Base-by-base conservation (phyloP, 2,797 vertebrate species). In the Percopsis omiscomaycus region DNA sequence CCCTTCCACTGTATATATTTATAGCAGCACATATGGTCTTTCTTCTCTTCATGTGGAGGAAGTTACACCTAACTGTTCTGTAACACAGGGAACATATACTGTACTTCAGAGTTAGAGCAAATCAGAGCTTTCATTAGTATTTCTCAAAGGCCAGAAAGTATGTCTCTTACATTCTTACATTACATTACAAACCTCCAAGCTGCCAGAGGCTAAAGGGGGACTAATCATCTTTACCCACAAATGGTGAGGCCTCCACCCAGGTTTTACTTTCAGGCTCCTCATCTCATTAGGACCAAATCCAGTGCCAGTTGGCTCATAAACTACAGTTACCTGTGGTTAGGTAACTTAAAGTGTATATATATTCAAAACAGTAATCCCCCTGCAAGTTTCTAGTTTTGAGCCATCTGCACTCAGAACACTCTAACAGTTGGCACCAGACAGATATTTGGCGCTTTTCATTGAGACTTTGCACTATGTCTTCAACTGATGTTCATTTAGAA, bases 281-380 rank as follows among this genome's bases (percentile, higher is more conserved):
- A 42, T 52, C 46, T 28, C 10, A 47, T 56, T 30, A 55, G 10
- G 3, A 15, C 29, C 49, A 52, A 13, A 42, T 27, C 14, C n/a
- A 56, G 2, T 59, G 61, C 56, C 15, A 3, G 45, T 30, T 22
- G 5, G 27, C 13, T 59, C 45, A 50, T 30, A 53, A 56, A 3
- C 6, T 8, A 32, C 12, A 56, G n/a, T 42, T 8, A 42, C 37
- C 37, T 42, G 9, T 42, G 37, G 8, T 8, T 42, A 22, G 22
- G 22, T 9, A 42, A 8, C 32, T 37, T 9, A 37, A 42, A 42
- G 9, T 6, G 37, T 42, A 42, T 42, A 8, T 42, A 42, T 42
- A 42, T 73, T 44, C 49, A 28, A 69, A 75, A 83, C 71, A 79
- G 78, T 73, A 69, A 66, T 53, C 52, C 52, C 50, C 47, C 28